Conservation (phyloP, 2,113 vertebrate species). For the Odontesthes bonariensis region DNA sequence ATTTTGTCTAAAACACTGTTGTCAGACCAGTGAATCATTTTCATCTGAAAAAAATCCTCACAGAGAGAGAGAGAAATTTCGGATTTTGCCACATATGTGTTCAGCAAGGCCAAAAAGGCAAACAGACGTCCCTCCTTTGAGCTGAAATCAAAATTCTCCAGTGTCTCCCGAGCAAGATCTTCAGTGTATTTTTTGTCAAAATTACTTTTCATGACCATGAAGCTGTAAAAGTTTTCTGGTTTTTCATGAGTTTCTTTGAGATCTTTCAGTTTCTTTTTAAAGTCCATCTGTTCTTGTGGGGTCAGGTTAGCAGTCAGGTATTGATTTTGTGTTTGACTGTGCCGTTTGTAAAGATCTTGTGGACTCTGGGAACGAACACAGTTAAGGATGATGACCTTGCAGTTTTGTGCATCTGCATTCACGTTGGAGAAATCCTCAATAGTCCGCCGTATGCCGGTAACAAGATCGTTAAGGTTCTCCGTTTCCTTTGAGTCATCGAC, state of each 20-base stretch:
- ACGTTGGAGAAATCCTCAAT: constrained; percentile 8
- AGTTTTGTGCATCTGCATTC: constrained; percentile 13
- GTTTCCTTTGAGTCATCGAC: constrained; percentile 67
- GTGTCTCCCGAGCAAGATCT: constrained; percentile 39
- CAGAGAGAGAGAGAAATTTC: constrained; percentile 50
- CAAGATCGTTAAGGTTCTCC: not conserved
- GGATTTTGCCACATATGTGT: constrained; percentile 43
- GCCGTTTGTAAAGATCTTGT: not conserved
- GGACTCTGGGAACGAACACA: constrained; percentile 67
- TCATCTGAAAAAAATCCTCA: constrained; percentile 57
- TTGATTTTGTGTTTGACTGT: constrained; percentile 11
- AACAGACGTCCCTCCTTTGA: constrained; percentile 29
- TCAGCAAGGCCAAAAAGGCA: constrained; percentile 55
- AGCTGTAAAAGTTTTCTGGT: constrained; percentile 75
- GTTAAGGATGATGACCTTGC: constrained; percentile 58
- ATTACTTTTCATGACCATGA: constrained; percentile 75
- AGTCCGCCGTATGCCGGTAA: not conserved
- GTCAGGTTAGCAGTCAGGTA: constrained; percentile 57
- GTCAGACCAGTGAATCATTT: fast-evolving
- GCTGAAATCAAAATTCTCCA: constrained; percentile 50
- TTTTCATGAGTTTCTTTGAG: constrained; percentile 67
- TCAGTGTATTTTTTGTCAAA: constrained; percentile 48
- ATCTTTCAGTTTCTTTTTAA: constrained; percentile 67
- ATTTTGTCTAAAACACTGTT: constrained; percentile 55
- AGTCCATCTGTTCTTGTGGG: constrained; percentile 53